Conservation (phyloP, 2,797 vertebrate species). For the Cephalopachus bancanus region DNA sequence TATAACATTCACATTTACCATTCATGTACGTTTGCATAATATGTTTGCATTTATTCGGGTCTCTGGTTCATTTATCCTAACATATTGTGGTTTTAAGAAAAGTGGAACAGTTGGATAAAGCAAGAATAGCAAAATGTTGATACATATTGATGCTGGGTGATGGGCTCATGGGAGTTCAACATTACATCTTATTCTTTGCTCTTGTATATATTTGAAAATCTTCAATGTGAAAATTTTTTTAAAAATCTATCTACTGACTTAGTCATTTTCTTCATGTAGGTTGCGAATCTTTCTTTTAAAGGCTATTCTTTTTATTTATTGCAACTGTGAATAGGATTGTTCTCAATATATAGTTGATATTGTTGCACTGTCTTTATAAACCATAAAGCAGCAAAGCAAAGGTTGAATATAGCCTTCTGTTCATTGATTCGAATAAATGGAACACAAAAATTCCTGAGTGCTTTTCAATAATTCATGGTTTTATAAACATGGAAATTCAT, state of each 20-base stretch:
- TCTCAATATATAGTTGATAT: fast-evolving
- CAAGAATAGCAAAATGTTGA: fast-evolving
- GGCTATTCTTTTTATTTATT: not conserved
- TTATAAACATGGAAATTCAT: not conserved
- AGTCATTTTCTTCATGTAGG: fast-evolving
- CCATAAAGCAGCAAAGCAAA: not conserved
- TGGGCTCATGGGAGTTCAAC: not conserved
- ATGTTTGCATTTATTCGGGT: not conserved
- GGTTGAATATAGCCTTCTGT: not conserved
- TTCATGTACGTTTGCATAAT: fast-evolving
- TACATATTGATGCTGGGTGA: fast-evolving
- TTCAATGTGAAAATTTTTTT: not conserved
- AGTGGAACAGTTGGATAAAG: not conserved
- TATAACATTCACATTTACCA: not conserved
- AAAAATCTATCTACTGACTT: not conserved
- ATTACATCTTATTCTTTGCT: fast-evolving
- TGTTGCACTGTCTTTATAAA: not conserved
- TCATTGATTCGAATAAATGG: constrained; percentile 70
- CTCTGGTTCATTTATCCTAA: not conserved
- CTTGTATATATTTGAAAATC: not conserved
- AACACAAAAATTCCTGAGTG: constrained; percentile 71
- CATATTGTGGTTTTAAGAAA: not conserved
- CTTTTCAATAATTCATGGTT: constrained; percentile 45
- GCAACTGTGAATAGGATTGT: fast-evolving
- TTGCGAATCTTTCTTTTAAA: not conserved